Evolutionary conservation across 2,888 invertebrate genomes (phyloP), one percentile per base, ranked within the genome.

Genomic region (Napeogenes inachia): DNA sequence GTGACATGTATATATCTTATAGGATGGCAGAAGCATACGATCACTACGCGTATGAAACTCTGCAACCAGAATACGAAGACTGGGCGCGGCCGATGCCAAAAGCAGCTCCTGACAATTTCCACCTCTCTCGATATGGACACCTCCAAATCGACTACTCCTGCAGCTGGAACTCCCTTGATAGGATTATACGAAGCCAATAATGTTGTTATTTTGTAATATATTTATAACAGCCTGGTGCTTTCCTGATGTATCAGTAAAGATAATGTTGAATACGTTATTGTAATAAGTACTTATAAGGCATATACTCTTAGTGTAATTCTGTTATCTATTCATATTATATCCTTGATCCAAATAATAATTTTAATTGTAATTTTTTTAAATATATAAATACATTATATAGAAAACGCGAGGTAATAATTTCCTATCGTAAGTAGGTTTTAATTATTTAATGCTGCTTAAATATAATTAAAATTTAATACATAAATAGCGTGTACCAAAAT

Each of bases 81-180:
- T 95, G 75, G 95, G 94, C 87, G 85, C 94, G 95, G 73, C 95
- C 95, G 56, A 95, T 95, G 80, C 93, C 96, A 59, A 92, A 94
- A 76, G 80, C 90, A 2, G 87, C 92, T 60, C 92, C 93, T 4
- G 90, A 92, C 56, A 93, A 93, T 79, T 93, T 95, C 82, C 94
- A 95, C 68, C 85, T 95, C 65, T 95, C 94, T 75, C 93, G 93
- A 73, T 95, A 95, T 75, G 95, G 96, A 60, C 93, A 95, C 74
- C 87, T 95, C 56, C 94, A 95, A 86, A 95, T 96, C 71, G 96
- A 96, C 79, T 96, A 96, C 76, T 95, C 95, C 2, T 94, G 93
- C 82, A 95, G 94, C 84, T 96, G 95, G 95, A 94, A 94, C 81
- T 95, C 94, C 62, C 89, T 96, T 67, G 94, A 95, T 79, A 93